Conservation (phyloP, 1,140 invertebrate genomes). For the Euborellia annulipes region DNA sequence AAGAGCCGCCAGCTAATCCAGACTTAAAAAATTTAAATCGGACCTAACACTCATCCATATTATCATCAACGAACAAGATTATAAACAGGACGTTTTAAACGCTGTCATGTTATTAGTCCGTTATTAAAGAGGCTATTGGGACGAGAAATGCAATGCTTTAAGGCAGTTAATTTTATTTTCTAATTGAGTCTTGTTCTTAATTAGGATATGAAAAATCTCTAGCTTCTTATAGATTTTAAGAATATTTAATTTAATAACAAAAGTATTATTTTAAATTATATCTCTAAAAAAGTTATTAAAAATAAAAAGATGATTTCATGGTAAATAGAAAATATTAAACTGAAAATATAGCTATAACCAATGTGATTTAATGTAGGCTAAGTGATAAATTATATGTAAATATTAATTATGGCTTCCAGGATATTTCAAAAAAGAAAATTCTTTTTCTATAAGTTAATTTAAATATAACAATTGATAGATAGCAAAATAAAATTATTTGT, state of each 20-base stretch:
- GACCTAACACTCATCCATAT: neutral
- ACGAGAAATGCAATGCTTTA: slow-evolving; percentile 17
- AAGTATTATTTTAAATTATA: neutral
- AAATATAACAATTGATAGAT: no score
- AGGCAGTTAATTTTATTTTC: neutral
- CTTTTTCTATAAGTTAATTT: no score
- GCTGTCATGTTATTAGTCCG: slow-evolving; percentile 8
- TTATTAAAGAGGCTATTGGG: slow-evolving; percentile 18
- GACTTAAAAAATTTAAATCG: slow-evolving; percentile 8
- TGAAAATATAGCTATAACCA: no score
- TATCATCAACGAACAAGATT: slow-evolving; percentile 7
- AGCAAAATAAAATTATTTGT: no score
- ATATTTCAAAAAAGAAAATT: no score
- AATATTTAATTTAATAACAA: no score
- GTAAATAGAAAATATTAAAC: no score
- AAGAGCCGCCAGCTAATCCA: slow-evolving; percentile 3
- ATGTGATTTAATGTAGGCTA: no score
- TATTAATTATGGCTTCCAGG: no score
- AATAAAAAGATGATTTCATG: no score
- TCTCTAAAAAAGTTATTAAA: no score
- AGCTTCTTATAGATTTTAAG: slow-evolving; percentile 14
- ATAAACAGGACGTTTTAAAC: slow-evolving; percentile 19
- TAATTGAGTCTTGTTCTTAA: neutral
- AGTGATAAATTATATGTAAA: no score
- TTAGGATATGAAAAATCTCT: neutral